Percentiles rank a stretch among this genome's conserved stretches.
phyloP scores from a whole-genome alignment of 2,888 invertebrate species.

The Chrysomela aeneicollis region DNA sequence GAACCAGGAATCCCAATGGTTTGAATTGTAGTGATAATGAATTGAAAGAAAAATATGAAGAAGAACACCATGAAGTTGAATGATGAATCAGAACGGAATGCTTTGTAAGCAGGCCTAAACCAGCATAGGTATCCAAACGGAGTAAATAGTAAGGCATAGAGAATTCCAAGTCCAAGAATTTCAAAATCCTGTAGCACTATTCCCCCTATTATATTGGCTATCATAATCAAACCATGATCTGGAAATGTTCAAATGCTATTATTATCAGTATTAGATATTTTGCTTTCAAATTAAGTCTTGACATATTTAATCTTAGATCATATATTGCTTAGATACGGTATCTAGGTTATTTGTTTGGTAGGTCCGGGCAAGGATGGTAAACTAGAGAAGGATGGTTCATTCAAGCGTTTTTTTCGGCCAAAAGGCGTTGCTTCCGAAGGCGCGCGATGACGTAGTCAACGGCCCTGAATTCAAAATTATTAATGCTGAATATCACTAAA shows the following conservation, averaged over 20 bases:
- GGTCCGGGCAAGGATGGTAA: no score
- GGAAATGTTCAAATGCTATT: neutral
- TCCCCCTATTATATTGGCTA: constrained; percentile 87
- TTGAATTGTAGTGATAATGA: constrained; percentile 86
- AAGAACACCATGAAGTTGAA: constrained; percentile 99
- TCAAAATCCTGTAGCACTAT: constrained; percentile 78
- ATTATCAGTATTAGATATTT: no score
- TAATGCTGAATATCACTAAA: no score
- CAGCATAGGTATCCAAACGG: constrained; percentile 98
- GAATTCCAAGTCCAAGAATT: constrained; percentile 86
- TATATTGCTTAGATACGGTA: no score
- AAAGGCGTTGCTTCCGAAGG: no score
- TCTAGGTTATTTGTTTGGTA: no score
- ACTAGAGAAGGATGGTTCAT: no score
- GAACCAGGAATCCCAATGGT: constrained; percentile 84
- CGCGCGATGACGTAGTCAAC: no score
- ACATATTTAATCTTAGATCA: no score
- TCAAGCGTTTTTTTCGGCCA: no score
- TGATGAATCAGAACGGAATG: constrained; percentile 97
- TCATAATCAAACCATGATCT: constrained; percentile 90
- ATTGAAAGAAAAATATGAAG: constrained; percentile 97
- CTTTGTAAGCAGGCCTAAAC: constrained; percentile 99
- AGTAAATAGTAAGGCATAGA: constrained; percentile 89
- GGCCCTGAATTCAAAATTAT: no score
- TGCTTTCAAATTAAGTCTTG: neutral